Evolutionary conservation across 2,797 vertebrate genomes (phyloP), one percentile per base, ranked within the genome.

Genomic region (Syndactyla subalaris): DNA sequence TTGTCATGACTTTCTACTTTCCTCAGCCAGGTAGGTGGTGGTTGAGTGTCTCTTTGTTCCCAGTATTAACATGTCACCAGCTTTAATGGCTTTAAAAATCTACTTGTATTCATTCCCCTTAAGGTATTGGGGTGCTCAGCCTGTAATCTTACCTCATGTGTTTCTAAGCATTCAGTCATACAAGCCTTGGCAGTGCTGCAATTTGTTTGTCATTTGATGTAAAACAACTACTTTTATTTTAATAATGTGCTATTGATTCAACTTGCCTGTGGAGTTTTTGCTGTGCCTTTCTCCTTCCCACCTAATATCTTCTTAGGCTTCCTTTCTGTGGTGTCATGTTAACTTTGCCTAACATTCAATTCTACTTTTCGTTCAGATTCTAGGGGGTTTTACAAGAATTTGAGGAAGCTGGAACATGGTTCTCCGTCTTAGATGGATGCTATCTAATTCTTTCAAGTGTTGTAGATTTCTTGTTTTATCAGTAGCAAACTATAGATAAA

Each of bases 111-210:
- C 5, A 4, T 70, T 73, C 3, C 9, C 5, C 61, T 43, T 62
- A 52, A 73, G 24, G 6, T 21, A 43, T 3, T 43, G 55, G 13
- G 20, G 3, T 6, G 51, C 34, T 73, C 67, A 82, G 18, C 12
- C 30, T 2, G 0, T 34, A 18, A 34, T 36, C 14, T 70, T 4
- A 34, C 7, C 27, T 79, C 3, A 0, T 5, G 12, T 59, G 18
- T 67, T 88, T 80, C 70, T 72, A 46, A 83, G 38, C 26, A 12
- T 39, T 71, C 22, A 48, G 36, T 43, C 20, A 14, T 6, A 4
- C 41, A 32, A 63, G 19, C 1, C 1, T 61, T 29, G 86, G 12
- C 10, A 54, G 55, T 24, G 45, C 34, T 61, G 21, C 62, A 87
- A 27, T 7, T 20, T 67, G 6, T 45, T 46, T 67, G 61, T 26